Percentiles rank a stretch among this genome's conserved stretches.
Conservation (phyloP, 2,113 vertebrate species). For the Dendrocopos noguchii region DNA sequence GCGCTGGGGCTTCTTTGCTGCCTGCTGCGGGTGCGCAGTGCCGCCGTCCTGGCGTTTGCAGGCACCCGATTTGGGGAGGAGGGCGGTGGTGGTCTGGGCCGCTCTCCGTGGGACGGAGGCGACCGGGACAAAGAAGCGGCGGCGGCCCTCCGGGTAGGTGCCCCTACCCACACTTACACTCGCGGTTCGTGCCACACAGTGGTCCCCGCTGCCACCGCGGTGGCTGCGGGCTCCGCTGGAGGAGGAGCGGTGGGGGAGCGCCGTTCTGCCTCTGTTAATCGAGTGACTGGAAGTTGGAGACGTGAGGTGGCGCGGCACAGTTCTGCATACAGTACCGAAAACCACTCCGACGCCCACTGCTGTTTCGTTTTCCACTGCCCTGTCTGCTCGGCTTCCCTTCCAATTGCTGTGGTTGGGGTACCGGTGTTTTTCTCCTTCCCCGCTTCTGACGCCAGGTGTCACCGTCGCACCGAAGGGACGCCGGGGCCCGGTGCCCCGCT, state of each 20-base stretch:
- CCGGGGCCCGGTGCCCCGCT: background rate
- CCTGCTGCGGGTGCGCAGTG: background rate
- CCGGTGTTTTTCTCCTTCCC: too few species aligned
- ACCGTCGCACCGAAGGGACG: background rate
- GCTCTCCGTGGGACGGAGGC: background rate
- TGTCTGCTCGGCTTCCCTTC: background rate
- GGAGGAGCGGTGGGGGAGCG: too few species aligned
- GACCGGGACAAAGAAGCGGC: background rate
- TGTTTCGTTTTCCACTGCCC: background rate
- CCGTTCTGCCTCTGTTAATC: background rate
- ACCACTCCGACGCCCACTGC: background rate
- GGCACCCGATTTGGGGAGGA: background rate
- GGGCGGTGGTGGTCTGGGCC: background rate
- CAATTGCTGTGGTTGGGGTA: fast-evolving
- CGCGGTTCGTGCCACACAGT: fast-evolving
- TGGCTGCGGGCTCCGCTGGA: background rate
- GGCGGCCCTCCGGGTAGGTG: conserved; percentile 35
- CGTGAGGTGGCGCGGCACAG: background rate
- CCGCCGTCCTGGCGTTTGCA: background rate
- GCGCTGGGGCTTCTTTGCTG: background rate
- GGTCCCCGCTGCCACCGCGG: background rate
- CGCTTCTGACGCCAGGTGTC: background rate
- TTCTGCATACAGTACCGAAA: background rate
- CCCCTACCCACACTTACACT: too few species aligned
- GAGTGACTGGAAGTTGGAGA: fast-evolving